Conservation (phyloP, 2,113 vertebrate species). For the Corydoras sp. region DNA sequence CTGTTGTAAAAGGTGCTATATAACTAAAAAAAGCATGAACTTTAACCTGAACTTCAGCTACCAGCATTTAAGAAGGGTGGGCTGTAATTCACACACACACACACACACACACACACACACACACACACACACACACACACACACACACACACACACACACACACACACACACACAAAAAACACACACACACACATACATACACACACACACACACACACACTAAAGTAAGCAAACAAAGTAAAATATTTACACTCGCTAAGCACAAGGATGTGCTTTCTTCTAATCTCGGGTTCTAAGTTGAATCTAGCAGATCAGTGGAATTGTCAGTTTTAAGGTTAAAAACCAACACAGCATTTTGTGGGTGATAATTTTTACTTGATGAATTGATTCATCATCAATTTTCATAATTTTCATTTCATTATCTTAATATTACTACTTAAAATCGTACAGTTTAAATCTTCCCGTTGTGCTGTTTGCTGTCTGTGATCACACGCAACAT, state of each 20-base stretch:
- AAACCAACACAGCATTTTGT: slow-evolving; percentile 57
- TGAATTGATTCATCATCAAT: no score
- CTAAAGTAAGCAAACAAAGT: slow-evolving; percentile 36
- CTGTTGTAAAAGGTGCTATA: no score
- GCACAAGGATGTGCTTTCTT: slow-evolving; percentile 54
- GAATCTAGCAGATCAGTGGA: slow-evolving; percentile 44
- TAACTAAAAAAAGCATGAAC: no score
- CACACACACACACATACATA: not conserved
- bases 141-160: not conserved
- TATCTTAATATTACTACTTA: no score
- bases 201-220: not conserved
- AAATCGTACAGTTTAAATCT: no score
- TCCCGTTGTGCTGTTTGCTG: no score
- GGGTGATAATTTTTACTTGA: not conserved
- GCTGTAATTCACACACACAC: not conserved
- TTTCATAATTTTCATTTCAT: no score
- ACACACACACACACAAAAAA: slow-evolving; percentile 29
- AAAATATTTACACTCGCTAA: slow-evolving; percentile 53
- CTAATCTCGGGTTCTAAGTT: slow-evolving; percentile 48
- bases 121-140: not conserved
- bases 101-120: slow-evolving; percentile 29
- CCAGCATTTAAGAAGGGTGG: no score
- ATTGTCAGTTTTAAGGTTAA: slow-evolving; percentile 50
- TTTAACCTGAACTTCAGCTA: no score
- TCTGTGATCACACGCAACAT: no score